These are phyloP conservation scores for Lerista edwardsae DNA, from an alignment of 2,797 vertebrate species.

Conservation along the genomic window DNA sequence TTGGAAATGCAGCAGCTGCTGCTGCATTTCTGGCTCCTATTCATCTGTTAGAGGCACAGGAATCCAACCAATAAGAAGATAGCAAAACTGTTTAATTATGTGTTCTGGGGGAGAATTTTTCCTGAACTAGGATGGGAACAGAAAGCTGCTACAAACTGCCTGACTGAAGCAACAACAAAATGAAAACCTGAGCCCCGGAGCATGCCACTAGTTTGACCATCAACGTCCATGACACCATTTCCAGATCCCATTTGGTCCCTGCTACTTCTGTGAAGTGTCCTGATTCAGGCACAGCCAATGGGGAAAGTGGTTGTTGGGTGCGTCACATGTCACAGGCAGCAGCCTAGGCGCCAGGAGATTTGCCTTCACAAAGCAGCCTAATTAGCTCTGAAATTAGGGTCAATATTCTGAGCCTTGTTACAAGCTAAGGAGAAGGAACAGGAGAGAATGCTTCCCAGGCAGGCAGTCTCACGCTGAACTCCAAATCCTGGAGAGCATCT, in stretches of 20 bases:
- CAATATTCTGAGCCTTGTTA: constrained; percentile 16
- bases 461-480: not conserved
- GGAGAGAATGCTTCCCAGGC: not conserved
- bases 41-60: not conserved
- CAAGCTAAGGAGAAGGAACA: constrained; percentile 47
- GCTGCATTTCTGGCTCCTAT: not conserved
- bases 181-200: not conserved
- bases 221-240: not conserved
- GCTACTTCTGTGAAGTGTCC: not conserved
- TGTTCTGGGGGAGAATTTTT: not conserved
- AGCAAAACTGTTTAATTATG: not conserved
- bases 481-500: not conserved
- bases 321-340: constrained; percentile 49
- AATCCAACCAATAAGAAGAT: not conserved
- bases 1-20: not conserved
- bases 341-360: constrained; percentile 46
- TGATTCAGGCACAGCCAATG: not conserved
- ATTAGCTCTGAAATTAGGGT: constrained; percentile 58
- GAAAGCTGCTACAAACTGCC: not conserved
- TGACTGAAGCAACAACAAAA: not conserved
- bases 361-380: constrained; percentile 63
- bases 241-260: not conserved
- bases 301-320: constrained; percentile 34
- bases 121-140: not conserved
- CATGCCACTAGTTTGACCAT: not conserved